Percentiles rank a stretch among this genome's conserved stretches.
Evolutionary conservation across 2,797 vertebrate species (phyloP).

Genomic region (Serranus cabrilla): DNA sequence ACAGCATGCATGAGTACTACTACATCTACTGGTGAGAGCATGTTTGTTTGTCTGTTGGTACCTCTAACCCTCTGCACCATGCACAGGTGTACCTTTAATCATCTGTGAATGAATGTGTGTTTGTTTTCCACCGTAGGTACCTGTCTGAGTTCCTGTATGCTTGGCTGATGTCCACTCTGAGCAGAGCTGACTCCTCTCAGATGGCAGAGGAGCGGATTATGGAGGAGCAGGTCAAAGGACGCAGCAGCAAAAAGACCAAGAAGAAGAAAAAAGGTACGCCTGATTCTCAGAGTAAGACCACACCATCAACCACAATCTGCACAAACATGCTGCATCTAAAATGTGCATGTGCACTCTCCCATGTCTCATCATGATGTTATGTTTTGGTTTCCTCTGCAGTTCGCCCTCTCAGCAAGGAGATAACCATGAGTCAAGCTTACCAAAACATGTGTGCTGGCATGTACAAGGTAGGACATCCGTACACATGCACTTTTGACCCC

Average conservation of each 20-base stretch:
- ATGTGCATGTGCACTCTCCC: background rate
- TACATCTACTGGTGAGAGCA: constrained; percentile 95
- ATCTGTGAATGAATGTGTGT: background rate
- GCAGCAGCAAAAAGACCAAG: constrained; percentile 98
- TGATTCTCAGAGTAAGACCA: background rate
- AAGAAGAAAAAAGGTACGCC: constrained; percentile 99
- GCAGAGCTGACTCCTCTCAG: constrained; percentile 96
- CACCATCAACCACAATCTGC: background rate
- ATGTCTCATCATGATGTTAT: background rate
- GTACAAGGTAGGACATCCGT: constrained; percentile 92
- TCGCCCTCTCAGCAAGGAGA: constrained; percentile 96
- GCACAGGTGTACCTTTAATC: background rate
- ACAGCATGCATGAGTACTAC: constrained; percentile 99
- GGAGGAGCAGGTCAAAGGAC: constrained; percentile 97
- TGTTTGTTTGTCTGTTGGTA: background rate
- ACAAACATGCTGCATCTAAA: background rate
- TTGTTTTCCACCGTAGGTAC: constrained; percentile 87
- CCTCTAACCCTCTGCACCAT: background rate
- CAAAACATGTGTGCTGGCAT: constrained; percentile 99
- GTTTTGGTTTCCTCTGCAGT: constrained; percentile 82
- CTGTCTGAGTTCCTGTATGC: constrained; percentile 99
- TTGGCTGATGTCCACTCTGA: constrained; percentile 98
- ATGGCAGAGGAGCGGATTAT: constrained; percentile 98
- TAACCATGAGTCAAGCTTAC: constrained; percentile 98
- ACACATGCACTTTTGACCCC: background rate